phyloP scores from a whole-genome alignment of 2,888 invertebrate genomes.

The Caenorhabditis sp. region DNA sequence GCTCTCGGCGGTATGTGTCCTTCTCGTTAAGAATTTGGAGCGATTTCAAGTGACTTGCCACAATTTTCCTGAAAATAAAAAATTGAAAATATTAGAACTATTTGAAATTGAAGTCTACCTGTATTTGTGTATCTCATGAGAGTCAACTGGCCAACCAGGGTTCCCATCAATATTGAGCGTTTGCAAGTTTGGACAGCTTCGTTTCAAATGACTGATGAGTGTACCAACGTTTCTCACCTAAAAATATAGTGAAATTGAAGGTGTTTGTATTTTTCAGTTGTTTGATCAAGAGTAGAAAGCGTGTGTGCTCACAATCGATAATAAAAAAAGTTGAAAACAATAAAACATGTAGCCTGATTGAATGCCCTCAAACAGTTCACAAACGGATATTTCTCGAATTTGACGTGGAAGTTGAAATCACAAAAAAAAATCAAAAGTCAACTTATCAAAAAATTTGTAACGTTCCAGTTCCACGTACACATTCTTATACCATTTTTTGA shows the following conservation, averaged over 20 bases:
- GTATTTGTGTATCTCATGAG: not conserved
- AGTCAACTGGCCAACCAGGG: constrained; percentile 3
- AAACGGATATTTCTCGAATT: too few relatives aligned
- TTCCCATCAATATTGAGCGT: not conserved
- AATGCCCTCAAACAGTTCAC: too few relatives aligned
- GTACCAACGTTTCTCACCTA: constrained; percentile 6
- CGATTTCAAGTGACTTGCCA: not conserved
- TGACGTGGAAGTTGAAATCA: too few relatives aligned
- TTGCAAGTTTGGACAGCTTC: not conserved
- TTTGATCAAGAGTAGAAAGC: not conserved
- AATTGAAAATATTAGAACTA: not conserved
- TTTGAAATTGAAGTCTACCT: not conserved
- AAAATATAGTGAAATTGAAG: not conserved
- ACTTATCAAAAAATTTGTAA: too few relatives aligned
- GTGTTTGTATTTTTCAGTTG: not conserved
- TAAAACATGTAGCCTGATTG: too few relatives aligned
- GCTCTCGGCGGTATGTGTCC: not conserved
- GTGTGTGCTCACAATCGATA: too few relatives aligned
- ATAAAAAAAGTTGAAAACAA: too few relatives aligned
- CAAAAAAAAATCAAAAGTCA: too few relatives aligned
- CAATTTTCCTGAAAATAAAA: not conserved
- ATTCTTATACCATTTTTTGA: too few relatives aligned
- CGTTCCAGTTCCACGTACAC: too few relatives aligned
- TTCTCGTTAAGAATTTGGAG: not conserved
- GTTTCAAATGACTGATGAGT: not conserved